Base-by-base conservation (phyloP, 2,797 vertebrate genomes). In the Luscinia luscinia region DNA sequence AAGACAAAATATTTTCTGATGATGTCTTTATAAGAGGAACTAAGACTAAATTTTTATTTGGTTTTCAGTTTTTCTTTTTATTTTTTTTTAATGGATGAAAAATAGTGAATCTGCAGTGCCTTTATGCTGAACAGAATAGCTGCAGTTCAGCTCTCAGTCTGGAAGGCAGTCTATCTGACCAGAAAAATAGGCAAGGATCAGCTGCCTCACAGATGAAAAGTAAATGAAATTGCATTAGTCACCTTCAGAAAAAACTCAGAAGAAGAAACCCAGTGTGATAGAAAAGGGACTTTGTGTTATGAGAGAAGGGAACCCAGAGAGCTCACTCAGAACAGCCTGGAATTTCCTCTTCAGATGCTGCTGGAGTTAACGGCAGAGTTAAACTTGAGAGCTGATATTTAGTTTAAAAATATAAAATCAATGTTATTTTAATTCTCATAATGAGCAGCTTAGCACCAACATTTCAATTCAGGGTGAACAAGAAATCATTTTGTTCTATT, bases 401-500 rank as follows among this genome's bases (percentile, higher is more conserved):
- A 62, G 21, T 79, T 52, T 27, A 43, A 68, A 45, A 49, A 61
- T 14, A 41, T 23, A 59, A 73, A 69, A 70, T 38, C 17, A 40
- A 32, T 52, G n/a, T 63, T 77, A 84, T 59, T 91, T 82, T 77
- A 87, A 80, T 62, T 87, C 27, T 87, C 28, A 38, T 48, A 61
- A 87, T 43, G 18, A 86, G 28, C 62, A 81, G 30, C 73, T 90
- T 40, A 87, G 36, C 58, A 93, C 10, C 73, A 85, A 45, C 5
- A 11, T 58, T 90, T 88, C 73, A 84, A 16, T 58, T 75, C 85
- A 90, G 54, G 10, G 9, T 68, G 40, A 94, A 84, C 46, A 93
- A 62, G 28, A 84, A 93, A 87, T 73, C 7, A 81, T 73, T 94
- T 89, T 89, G 38, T 78, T 84, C 67, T 90, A 63, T 67, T 79